A percentile compares a stretch with the other conserved stretches of the same genome.
phyloP scores from a whole-genome alignment of 2,797 vertebrate genomes.

The Anas georgica region DNA sequence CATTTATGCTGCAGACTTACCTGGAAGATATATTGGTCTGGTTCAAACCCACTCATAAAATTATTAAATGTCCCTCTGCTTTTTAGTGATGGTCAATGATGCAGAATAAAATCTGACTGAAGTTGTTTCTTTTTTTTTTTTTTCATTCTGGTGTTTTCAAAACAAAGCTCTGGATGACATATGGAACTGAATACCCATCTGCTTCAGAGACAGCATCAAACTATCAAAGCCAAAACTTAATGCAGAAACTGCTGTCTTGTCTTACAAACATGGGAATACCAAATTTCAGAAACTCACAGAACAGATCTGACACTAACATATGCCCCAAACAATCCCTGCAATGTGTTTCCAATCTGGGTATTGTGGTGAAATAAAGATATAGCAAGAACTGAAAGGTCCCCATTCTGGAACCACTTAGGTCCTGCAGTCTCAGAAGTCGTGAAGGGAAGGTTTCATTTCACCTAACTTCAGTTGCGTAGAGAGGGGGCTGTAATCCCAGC shows the following conservation, averaged over 20 bases:
- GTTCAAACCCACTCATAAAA: not conserved
- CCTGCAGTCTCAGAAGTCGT: not conserved
- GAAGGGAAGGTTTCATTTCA: not conserved
- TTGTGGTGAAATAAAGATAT: not conserved
- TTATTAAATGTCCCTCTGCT: not conserved
- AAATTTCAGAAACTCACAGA: conserved; percentile 45
- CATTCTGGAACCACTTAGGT: not conserved
- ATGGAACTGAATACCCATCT: conserved; percentile 30
- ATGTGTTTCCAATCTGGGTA: conserved; percentile 1
- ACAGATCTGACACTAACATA: not conserved
- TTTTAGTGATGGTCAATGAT: not conserved
- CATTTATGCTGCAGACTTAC: not conserved
- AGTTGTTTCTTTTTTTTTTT: not conserved
- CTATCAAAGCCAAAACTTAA: conserved; percentile 37
- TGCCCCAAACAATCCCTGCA: not conserved
- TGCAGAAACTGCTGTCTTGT: conserved; percentile 44
- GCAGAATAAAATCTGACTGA: not conserved
- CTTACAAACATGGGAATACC: conserved; percentile 46
- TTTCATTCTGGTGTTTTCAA: not conserved
- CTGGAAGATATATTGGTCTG: not conserved
- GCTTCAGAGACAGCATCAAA: conserved; percentile 32
- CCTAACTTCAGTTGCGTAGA: not conserved
- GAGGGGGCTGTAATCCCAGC: not conserved
- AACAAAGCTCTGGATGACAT: conserved; percentile 28
- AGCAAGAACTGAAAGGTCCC: not conserved